Conservation (phyloP, 1,140 invertebrate species). For the Brachionus plicatilis region DNA sequence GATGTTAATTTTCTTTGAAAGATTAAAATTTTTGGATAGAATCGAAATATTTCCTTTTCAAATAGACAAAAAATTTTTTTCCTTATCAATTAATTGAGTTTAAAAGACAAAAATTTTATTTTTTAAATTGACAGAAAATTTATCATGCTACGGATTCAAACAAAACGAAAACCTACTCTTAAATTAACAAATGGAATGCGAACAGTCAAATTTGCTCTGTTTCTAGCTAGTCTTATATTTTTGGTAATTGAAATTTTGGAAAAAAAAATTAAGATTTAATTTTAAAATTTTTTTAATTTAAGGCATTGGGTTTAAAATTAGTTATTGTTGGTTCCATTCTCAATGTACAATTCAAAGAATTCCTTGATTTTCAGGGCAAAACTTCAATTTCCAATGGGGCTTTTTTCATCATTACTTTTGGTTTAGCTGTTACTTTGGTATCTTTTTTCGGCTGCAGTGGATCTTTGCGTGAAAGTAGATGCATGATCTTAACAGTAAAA, state of each 20-base stretch:
- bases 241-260: background rate
- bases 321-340: slow-evolving; percentile 21
- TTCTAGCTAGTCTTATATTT: background rate
- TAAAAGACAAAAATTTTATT: background rate
- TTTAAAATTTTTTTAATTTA: background rate
- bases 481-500: slow-evolving; percentile 36
- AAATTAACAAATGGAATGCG: slow-evolving; percentile 35
- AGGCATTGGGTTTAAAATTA: slow-evolving; percentile 21
- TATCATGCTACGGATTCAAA: background rate
- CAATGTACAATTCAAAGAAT: slow-evolving; percentile 38
- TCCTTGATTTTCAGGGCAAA: slow-evolving; percentile 35
- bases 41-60: background rate
- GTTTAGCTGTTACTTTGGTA: background rate
- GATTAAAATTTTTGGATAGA: background rate
- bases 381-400: slow-evolving; percentile 30
- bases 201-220: slow-evolving; percentile 20
- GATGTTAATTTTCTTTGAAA: background rate
- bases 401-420: slow-evolving; percentile 29
- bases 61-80: background rate
- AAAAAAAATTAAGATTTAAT: background rate
- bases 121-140: background rate
- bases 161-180: background rate
- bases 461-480: slow-evolving; percentile 15
- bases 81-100: background rate
- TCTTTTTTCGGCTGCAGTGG: slow-evolving; percentile 38